Base-by-base conservation (phyloP, 2,888 invertebrate species). In the Drosophila barbarae region DNA sequence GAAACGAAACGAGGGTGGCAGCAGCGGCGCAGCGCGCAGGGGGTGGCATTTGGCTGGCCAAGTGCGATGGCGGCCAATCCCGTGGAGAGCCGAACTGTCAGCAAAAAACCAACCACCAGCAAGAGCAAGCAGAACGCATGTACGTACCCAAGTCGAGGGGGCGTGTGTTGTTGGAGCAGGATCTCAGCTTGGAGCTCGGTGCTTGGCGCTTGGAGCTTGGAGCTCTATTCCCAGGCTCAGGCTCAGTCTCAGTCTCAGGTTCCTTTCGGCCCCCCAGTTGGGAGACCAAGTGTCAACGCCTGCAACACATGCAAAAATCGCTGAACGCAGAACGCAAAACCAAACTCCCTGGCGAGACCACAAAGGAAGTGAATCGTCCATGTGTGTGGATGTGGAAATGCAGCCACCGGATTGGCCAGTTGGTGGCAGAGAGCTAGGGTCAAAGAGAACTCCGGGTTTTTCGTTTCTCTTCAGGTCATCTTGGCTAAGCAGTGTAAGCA, bases 41-140 rank as follows among this genome's bases (percentile, higher is more conserved):
- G 39, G 30, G 38, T 26, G 57, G 52, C 26, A 26, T 26, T 26
- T 38, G 30, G 56, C 50, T 64, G 64, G 55, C 51, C 59, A 55
- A 70, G 41, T 63, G 60, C 54, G 67, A 69, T 66, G 56, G 56
- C 68, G 63, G 53, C 56, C 56, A 56, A 56, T 59, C 76, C 80
- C 81, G 59, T 53, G 61, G 85, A 83, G 86, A 84, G 75, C 77
- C 77, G 76, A 73, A 81, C 74, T 81, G 78, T 86, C 86, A 85
- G 82, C 75, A 70, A 18, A 64, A 64, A 64, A 71, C 69, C 75
- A 71, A 68, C 69, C 67, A 72, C 69, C 70, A 36, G 23, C 34
- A 36, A 51, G 42, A 36, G 35, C 34, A 50, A 51, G 28, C 42
- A 12, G 85, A 75, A 61, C 66, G 50, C 53, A 18, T 39, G 84